These are phyloP conservation scores for Lucilia sericata DNA, from an alignment of 1,140 invertebrate species.

Conservation along the genomic window DNA sequence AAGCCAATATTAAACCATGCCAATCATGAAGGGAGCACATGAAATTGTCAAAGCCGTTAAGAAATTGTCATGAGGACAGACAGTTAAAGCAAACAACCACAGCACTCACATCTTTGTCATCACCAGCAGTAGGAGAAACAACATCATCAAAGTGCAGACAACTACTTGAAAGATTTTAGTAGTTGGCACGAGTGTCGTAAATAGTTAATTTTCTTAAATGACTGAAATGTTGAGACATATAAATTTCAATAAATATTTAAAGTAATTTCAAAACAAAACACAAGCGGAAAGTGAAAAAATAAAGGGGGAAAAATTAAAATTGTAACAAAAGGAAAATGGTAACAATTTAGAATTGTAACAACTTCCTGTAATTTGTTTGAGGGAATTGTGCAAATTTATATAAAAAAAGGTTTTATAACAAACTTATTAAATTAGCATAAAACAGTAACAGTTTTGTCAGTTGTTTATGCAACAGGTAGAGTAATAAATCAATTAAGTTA, in stretches of 20 bases:
- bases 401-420: no score
- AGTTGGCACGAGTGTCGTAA: conserved; percentile 39
- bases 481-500: no score
- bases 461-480: no score
- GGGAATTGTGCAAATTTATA: no score
- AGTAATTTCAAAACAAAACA: background rate
- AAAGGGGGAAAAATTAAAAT: no score
- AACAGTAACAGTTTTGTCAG: no score
- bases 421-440: no score
- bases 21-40: background rate
- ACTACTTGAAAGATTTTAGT: conserved; percentile 7
- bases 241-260: conserved; percentile 32
- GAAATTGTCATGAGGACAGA: conserved; percentile 23
- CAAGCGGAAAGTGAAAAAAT: no score
- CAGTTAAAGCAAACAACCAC: background rate
- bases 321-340: no score
- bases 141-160: background rate
- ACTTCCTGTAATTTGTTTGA: no score
- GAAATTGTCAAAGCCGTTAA: conserved; percentile 40
- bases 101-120: background rate
- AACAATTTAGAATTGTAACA: no score
- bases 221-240: conserved; percentile 34
- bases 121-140: background rate
- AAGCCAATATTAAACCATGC: no score
- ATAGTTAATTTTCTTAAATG: conserved; percentile 37